These are phyloP conservation scores for Ypsolopha scabrella DNA, from an alignment of 2,888 invertebrate species.

Conservation along the genomic window DNA sequence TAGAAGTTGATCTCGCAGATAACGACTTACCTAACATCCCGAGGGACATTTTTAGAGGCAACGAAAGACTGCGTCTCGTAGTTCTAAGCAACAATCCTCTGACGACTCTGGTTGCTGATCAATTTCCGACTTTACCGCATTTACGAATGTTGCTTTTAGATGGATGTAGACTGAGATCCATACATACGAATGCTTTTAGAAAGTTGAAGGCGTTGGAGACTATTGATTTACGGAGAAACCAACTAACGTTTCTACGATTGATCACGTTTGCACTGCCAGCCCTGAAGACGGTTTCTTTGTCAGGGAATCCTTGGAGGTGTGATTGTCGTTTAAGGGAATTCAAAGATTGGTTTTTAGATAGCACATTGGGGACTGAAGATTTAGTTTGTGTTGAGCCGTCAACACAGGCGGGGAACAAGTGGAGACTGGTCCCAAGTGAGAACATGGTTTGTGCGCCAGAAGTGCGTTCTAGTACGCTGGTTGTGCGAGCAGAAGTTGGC, in stretches of 20 bases:
- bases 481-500: conserved; percentile 81
- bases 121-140: conserved; percentile 86
- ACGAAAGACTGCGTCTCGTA: conserved; percentile 83
- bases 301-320: conserved; percentile 92
- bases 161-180: conserved; percentile 79
- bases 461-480: conserved; percentile 73
- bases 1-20: conserved; percentile 89
- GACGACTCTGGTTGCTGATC: conserved; percentile 76
- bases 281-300: conserved; percentile 83
- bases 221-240: conserved; percentile 85
- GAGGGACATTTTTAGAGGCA: conserved; percentile 85
- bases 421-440: conserved; percentile 80
- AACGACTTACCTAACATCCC: conserved; percentile 82
- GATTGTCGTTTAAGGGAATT: conserved; percentile 89
- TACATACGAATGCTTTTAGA: conserved; percentile 83
- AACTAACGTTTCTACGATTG: conserved; percentile 74
- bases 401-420: conserved; percentile 75
- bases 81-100: conserved; percentile 87
- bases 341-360: conserved; percentile 84
- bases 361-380: conserved; percentile 81
- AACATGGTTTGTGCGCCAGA: conserved; percentile 88
- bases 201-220: conserved; percentile 80
- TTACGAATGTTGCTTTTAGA: conserved; percentile 84
- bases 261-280: conserved; percentile 76
- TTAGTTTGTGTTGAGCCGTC: conserved; percentile 81